Evolutionary conservation across 2,888 invertebrate genomes (phyloP), one percentile per base, ranked within the genome.

Genomic region (Cabera pusaria): DNA sequence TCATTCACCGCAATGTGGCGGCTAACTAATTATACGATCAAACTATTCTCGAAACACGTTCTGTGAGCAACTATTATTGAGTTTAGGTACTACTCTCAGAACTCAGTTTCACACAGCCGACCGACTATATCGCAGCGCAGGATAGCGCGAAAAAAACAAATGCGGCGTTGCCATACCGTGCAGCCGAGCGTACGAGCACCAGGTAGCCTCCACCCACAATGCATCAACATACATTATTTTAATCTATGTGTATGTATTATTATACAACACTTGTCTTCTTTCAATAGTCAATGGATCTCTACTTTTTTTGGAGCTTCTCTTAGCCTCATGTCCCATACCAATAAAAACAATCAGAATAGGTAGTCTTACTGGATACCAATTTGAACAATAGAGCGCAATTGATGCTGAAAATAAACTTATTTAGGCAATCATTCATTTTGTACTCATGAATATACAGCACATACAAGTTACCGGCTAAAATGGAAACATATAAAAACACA

Each of bases 121-220:
- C 44, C 11, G 47, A 71, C 66, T 78, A 74, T 65, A 76, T 71
- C 47, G 41, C 22, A 38, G 34, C 71, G 72, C 66, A 76, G 78
- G 76, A 80, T 77, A 81, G 74, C 75, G 78, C 82, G 74, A 82
- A 83, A 78, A 75, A 77, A 76, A 71, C 70, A 59, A 73, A 72
- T 69, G 87, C 87, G 84, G 69, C 84, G 87, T 88, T 88, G 87
- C 87, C 87, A 73, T 74, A 73, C 76, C 80, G 87, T 81, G 80
- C 86, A 72, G 57, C 72, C 72, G 75, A 78, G 72, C 78, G 74
- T 74, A 77, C 76, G 72, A 72, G 71, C 77, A 77, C 79, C 80
- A 80, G 81, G 82, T 80, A 83, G 84, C 70, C 72, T 75, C 65
- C 54, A 76, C 74, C 65, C 54, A 76, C 74, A 71, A 73, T 77